These are phyloP conservation scores for Chinchilla lanigera DNA, from an alignment of 2,113 vertebrate genomes.

Conservation along the genomic window DNA sequence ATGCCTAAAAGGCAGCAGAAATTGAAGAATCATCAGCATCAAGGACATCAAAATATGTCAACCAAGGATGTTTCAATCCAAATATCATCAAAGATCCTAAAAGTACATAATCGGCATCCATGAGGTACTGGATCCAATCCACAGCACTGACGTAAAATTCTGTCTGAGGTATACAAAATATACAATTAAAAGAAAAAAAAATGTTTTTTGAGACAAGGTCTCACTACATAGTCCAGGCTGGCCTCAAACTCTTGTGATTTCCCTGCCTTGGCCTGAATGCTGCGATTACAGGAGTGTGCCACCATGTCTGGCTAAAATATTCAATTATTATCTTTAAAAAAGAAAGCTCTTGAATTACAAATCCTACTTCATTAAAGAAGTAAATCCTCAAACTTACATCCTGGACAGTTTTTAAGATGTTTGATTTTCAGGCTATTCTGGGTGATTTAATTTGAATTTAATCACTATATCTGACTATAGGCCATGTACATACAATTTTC, in stretches of 20 bases:
- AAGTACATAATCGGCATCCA: not conserved
- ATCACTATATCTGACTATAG: not conserved
- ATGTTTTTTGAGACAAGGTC: not conserved
- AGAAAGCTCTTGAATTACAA: conserved; percentile 23
- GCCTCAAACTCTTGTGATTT: not conserved
- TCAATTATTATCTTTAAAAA: conserved; percentile 15
- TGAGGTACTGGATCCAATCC: not conserved
- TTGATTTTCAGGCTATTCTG: conserved; percentile 11
- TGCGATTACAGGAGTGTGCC: not conserved
- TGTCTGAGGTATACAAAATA: not conserved
- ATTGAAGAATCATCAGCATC: not conserved
- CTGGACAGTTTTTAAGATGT: not conserved
- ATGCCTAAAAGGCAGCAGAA: conserved; percentile 26
- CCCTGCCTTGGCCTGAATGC: not conserved
- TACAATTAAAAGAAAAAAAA: not conserved
- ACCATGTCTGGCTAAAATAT: not conserved
- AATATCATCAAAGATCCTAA: not conserved
- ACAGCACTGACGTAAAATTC: not conserved
- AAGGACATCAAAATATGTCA: not conserved
- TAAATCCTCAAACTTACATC: not conserved
- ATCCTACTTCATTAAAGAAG: not conserved
- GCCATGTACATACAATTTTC: conserved; percentile 11
- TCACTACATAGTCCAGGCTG: not conserved
- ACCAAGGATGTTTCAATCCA: not conserved
- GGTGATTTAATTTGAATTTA: not conserved